Evolutionary conservation across 2,797 vertebrate species (phyloP), one percentile per base, ranked within the genome.

Genomic region (Aulostomus chinensis): DNA sequence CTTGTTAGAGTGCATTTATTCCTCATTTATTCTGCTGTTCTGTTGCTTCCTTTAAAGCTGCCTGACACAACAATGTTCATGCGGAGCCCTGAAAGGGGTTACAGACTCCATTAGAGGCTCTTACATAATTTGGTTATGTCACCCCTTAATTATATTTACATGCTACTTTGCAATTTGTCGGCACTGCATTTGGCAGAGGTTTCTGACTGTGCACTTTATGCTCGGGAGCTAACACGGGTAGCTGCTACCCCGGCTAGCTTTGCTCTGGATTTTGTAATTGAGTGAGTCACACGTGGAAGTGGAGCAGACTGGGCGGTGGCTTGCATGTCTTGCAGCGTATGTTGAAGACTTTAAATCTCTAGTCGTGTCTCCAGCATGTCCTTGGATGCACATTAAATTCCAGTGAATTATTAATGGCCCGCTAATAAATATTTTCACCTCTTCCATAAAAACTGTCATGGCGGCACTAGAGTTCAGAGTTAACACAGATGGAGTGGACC

Each of bases 121-220:
- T 76, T 76, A 64, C 37, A 70, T 80, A 75, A 83, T 83, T 68
- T 50, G 45, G 49, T 80, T 68, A 73, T 78, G 71, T 76, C 71
- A 63, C 73, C 45, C 64, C 74, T 77, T 81, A 71, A 85, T 86
- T 65, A 82, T 70, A 73, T 76, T 79, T 75, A 67, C 77, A 85
- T 66, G 65, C 52, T 54, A 50, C 73, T 77, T 74, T 58, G 54
- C 33, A 59, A 73, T 76, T 59, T 62, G 73, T 76, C 33, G 9
- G 41, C 28, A n/a, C 43, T 53, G 58, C 37, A 46, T 61, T 74
- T 78, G 76, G 73, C 68, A 51, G 60, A 36, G 57, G 18, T 48
- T 54, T 65, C 29, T 17, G 20, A 38, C 42, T n/a, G 15, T 24
- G 43, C 66, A 50, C 9, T 34, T 58, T 18, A 11, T 58, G 39